phyloP scores from a whole-genome alignment of 2,113 vertebrate genomes.

The Nerophis lumbriciformis region DNA sequence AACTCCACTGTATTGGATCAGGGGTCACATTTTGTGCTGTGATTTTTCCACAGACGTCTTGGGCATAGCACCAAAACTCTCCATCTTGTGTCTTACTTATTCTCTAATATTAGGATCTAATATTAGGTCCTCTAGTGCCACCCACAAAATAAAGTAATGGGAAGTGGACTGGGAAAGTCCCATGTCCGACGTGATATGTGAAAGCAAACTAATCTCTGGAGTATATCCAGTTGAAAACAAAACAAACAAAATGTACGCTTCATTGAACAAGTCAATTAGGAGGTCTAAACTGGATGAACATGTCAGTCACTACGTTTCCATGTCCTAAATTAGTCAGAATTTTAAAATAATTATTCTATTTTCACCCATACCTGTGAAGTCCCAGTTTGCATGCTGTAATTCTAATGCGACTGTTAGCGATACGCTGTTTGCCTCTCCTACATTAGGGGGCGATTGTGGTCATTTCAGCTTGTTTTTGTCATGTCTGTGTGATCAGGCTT shows the following conservation, averaged over 20 bases:
- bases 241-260: conserved; percentile 10
- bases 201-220: conserved; percentile 39
- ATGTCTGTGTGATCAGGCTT: too few relatives aligned
- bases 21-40: neutral
- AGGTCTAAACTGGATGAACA: neutral
- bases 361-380: too few relatives aligned
- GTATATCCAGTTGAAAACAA: conserved; percentile 18
- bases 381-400: too few relatives aligned
- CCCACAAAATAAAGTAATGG: conserved; percentile 27
- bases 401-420: too few relatives aligned
- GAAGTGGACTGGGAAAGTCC: conserved; percentile 47
- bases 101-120: conserved; percentile 19
- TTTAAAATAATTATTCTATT: too few relatives aligned
- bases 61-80: conserved; percentile 32
- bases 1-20: conserved; percentile 11
- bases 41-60: conserved; percentile 10
- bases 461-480: too few relatives aligned
- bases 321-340: too few relatives aligned
- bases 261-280: neutral
- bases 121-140: neutral
- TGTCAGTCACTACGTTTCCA: neutral
- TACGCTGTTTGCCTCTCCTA: too few relatives aligned
- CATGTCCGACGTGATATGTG: conserved; percentile 34
- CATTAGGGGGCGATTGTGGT: too few relatives aligned
- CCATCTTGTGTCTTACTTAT: conserved; percentile 11